Evolutionary conservation across 2,113 vertebrate species (phyloP), one percentile per base, ranked within the genome.

Genomic region (Labrus mixtus): DNA sequence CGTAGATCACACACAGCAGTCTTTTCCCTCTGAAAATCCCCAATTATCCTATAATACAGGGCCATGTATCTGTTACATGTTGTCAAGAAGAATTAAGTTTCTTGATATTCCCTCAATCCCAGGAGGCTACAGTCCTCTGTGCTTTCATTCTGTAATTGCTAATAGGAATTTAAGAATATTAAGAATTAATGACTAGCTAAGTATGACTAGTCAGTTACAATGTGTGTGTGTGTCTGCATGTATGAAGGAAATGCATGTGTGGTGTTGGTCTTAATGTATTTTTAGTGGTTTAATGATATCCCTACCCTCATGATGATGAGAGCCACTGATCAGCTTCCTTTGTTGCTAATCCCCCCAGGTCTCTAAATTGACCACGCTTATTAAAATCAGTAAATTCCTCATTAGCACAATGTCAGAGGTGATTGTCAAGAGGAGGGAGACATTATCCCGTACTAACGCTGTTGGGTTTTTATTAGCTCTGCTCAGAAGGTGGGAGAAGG

Each of bases 301-400:
- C 46, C 11, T 33, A 58, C 55, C 37, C 53, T 61, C 25, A 22
- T 50, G 20, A 37, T 33, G 67, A 80, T 87, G 64, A 86, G 79
- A 84, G 68, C 53, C 63, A 19, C 73, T 75, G 82, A 89, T 83
- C 78, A 78, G 64, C 73, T 83, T 83, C 73, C 84, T 87, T 87
- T 84, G 87, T 85, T 81, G 79, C 79, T 84, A 85, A 91, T 87
- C 87, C 90, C 82, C 62, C 50, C 36, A 33, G 88, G 85, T 84
- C 82, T 20, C 63, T 71, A 76, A 67, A 77, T 91, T 90, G 87
- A 89, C 87, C 84, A 65, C 45, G 87, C 89, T 90, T 91, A 93
- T 93, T 92, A 92, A 92, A 90, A 91, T 91, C 82, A 88, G 74
- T 88, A 86, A 90, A 91, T 86, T 91, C 73, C 39, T 79, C 73